These are phyloP conservation scores for Craseonycteris thonglongyai DNA, from an alignment of 2,113 vertebrate genomes.

Conservation along the genomic window DNA sequence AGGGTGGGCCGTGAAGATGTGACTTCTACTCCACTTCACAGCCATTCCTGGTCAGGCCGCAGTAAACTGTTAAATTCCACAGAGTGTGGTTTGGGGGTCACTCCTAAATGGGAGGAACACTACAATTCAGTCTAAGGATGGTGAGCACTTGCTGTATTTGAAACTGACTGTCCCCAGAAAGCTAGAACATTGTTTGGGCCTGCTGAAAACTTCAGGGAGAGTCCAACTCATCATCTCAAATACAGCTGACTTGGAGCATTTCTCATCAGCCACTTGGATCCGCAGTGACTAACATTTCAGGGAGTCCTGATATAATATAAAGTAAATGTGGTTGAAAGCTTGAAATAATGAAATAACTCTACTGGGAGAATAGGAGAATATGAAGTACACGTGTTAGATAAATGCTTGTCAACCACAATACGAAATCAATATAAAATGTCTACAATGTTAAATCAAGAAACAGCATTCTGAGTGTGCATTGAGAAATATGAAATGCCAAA, in stretches of 20 bases:
- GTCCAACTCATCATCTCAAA: not conserved
- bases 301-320: not conserved
- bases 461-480: not conserved
- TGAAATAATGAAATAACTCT: not conserved
- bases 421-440: not conserved
- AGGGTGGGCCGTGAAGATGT: not conserved
- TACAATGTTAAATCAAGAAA: not conserved
- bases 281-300: not conserved
- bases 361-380: not conserved
- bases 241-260: not conserved
- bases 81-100: rapidly evolving
- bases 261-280: not conserved
- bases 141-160: not conserved
- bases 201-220: not conserved
- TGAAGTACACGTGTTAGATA: not conserved
- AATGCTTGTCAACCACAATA: not conserved
- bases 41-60: not conserved
- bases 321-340: not conserved
- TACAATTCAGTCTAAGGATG: not conserved
- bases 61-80: not conserved
- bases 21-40: rapidly evolving
- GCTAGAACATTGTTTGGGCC: not conserved
- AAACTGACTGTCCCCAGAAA: not conserved
- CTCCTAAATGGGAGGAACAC: not conserved
- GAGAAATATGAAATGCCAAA: not conserved